Base-by-base conservation (phyloP, 2,888 invertebrate species). In the Criorhina ranunculi region DNA sequence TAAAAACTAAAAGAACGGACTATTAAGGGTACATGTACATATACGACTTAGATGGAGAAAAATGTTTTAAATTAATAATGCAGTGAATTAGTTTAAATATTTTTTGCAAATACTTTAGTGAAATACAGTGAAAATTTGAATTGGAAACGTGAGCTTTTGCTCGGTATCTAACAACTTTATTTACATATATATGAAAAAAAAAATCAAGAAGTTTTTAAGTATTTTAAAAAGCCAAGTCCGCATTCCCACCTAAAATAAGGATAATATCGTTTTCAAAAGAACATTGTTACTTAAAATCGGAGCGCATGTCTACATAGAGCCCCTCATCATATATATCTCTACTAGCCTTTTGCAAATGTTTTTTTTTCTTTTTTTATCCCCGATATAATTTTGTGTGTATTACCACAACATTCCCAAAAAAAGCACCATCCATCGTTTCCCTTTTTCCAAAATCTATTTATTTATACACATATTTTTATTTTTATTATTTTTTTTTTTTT, bases 241-340 rank as follows among this genome's bases (percentile, higher is more conserved):
- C 44, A 37, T 60, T 29, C 40, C 44, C 17, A 64, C 33, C 12
- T 60, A 44, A 55, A 73, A 55, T 19, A 24, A 42, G 19, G 33
- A 80, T 60, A 53, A 67, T 73, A 73, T 55, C 60, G 46, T 60
- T 67, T 80, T 67, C 9, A 46, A 80, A 80, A 44, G 29, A 42
- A 51, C 76, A 31, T 59, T 60, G 42, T 60, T 49, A 60, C 44
- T 51, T 46, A 37, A 60, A 60, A 37, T 66, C 19, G 19, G 31
- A 33, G 66, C 59, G 66, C 73, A 67, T 80, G 64, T 42, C 49
- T 59, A 51, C 19, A 46, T 67, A 35, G 7, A 76, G 59, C 31
- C 19, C 66, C 19, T 67, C 40, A 76, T 59, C 55, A 42, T 24
- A 12, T n/a, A 46, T 72, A 37, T 37, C 46, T 62, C 62, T 55